A percentile compares a stretch with the other conserved stretches of the same genome.
Conservation (phyloP, 2,113 vertebrate species). For the Amblyornis subalaris region DNA sequence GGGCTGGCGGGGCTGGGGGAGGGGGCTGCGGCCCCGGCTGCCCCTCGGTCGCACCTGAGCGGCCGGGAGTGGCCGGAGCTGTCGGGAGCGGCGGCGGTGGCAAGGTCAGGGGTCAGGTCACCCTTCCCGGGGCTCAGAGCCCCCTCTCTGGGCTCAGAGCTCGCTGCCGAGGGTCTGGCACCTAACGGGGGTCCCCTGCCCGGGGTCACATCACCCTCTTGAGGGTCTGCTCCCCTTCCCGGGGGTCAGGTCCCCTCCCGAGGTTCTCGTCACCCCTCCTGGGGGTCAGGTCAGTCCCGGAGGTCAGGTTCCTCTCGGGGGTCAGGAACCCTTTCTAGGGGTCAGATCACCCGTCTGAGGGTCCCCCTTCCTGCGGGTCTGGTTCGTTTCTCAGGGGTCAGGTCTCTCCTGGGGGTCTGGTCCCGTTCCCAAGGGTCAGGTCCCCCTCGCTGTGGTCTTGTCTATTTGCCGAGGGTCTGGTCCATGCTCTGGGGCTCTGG, state of each 20-base stretch:
- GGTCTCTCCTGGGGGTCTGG: background rate
- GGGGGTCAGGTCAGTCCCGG: background rate
- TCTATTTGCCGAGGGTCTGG: background rate
- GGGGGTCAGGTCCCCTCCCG: background rate
- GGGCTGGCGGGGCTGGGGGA: background rate
- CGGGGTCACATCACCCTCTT: background rate
- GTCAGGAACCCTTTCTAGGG: background rate
- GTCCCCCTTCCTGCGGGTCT: background rate
- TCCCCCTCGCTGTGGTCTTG: background rate
- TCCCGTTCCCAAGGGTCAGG: background rate
- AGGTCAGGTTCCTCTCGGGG: background rate
- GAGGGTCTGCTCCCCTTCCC: too few relatives aligned
- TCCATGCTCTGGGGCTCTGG: too few relatives aligned
- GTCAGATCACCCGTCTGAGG: background rate
- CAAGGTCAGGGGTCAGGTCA: background rate
- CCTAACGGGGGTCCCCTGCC: too few relatives aligned
- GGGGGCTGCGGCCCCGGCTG: background rate
- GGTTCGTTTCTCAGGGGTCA: too few relatives aligned
- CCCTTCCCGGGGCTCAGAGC: background rate
- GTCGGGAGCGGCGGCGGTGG: background rate
- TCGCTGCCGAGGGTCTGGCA: background rate
- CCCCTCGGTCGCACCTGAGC: background rate
- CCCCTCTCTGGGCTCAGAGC: background rate
- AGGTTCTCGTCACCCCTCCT: background rate
- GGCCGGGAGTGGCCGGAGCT: background rate